Evolutionary conservation across 1,140 invertebrate genomes (phyloP), one percentile per base, ranked within the genome.

Genomic region (Bombus cullumanus): DNA sequence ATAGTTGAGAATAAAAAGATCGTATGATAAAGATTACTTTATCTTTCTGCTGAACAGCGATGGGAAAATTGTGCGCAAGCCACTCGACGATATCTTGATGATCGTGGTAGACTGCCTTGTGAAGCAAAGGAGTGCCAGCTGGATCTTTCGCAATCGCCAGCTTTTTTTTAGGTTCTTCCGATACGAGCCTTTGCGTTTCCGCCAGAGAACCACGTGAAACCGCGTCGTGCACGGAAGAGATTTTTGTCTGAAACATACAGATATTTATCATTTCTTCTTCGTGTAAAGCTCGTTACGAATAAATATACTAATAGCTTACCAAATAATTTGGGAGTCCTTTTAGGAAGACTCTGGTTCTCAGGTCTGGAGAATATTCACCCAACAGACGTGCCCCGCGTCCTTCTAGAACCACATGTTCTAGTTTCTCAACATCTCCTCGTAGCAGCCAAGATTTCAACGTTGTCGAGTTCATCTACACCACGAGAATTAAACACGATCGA

Each of bases 41-140:
- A 93, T 98, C 98, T 89, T 96, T 97, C 84, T 97, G 95, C 72
- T 97, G 96, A n/a, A 97, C 96, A 1, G 97, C 96, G 68, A 96
- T 95, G 0, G 98, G 97, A 95, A 97, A 98, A 92, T 97, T 97
- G 41, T 96, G 95, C 8, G 98, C 95, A 0, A 98, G 95, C 95
- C 97, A 98, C 81, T 97, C 95, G 9, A 97, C 96, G 64, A 98
- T 97, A 66, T 97, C 96, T 78, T 95, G 96, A 90, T 97, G 96
- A 92, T 97, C 97, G 93, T 98, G 96, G 87, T 97, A 97, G 15
- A 98, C 96, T 0, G 97, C 97, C 94, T 98, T 98, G 94, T 98
- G 97, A 59, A 98, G 92, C 47, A 98, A 94, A 13, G 97, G 97
- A 47, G 97, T 96, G 8, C 98, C 97, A n/a, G 96, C 95, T 41